phyloP scores from a whole-genome alignment of 2,113 vertebrate genomes.

The Chaetodon auriga region DNA sequence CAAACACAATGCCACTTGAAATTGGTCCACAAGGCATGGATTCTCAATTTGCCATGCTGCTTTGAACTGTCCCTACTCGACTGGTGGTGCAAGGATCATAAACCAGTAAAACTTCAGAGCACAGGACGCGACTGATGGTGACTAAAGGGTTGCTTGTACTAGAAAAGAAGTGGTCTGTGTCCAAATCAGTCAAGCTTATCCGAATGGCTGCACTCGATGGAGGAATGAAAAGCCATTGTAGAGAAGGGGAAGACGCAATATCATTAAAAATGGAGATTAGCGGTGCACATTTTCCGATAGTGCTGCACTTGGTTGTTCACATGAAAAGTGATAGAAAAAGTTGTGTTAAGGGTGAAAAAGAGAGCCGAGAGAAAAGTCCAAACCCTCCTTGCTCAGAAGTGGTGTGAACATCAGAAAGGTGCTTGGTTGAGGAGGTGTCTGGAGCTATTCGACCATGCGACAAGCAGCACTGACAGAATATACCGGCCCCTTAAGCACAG shows the following conservation, averaged over 20 bases:
- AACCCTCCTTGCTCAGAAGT: not conserved
- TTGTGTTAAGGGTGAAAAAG: not conserved
- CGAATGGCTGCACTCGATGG: too few species aligned
- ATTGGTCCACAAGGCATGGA: constrained; percentile 72
- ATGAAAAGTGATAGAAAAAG: not conserved
- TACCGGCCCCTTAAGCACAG: constrained; percentile 58
- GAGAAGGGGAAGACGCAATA: not conserved
- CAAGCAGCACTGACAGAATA: not conserved
- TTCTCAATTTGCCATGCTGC: constrained; percentile 80
- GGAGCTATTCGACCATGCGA: not conserved
- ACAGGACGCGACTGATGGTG: constrained; percentile 78
- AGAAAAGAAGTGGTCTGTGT: not conserved
- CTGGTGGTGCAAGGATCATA: constrained; percentile 81
- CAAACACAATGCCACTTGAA: constrained; percentile 51
- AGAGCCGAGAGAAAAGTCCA: too few species aligned
- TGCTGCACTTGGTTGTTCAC: not conserved
- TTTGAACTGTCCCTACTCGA: constrained; percentile 82
- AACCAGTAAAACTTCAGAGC: constrained; percentile 84
- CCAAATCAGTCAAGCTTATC: not conserved
- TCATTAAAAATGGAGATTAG: not conserved
- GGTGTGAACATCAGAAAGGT: not conserved
- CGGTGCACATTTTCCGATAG: not conserved
- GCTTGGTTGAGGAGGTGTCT: not conserved
- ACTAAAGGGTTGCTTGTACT: constrained; percentile 47
- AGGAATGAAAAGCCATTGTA: not conserved